These are phyloP conservation scores for Campaea margaritaria DNA, from an alignment of 2,888 invertebrate genomes.

Conservation along the genomic window DNA sequence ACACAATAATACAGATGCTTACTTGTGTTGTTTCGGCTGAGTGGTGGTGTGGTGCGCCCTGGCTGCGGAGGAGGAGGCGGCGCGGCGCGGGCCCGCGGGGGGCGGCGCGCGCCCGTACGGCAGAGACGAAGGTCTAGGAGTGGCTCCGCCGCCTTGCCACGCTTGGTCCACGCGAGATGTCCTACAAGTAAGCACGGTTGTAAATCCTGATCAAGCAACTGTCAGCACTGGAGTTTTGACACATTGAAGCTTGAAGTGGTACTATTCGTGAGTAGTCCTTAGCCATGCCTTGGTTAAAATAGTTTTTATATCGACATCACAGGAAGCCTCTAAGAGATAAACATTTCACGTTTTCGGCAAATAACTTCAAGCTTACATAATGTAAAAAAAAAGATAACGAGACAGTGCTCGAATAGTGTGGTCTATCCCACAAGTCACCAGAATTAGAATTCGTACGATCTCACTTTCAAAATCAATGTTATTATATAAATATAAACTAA, in stretches of 20 bases:
- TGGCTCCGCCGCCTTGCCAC: slow-evolving; percentile 64
- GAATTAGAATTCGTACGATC: slow-evolving; percentile 1
- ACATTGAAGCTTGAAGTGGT: too few relatives aligned
- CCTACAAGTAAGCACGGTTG: slow-evolving; percentile 44
- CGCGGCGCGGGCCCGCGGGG: slow-evolving; percentile 84
- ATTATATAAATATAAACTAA: background rate
- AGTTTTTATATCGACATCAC: too few relatives aligned
- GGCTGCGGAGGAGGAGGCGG: slow-evolving; percentile 88
- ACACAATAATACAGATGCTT: slow-evolving; percentile 20
- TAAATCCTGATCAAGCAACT: too few relatives aligned
- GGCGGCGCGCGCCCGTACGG: slow-evolving; percentile 86
- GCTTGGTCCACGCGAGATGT: slow-evolving; percentile 88
- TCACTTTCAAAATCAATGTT: slow-evolving; percentile 4
- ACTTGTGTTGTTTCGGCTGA: slow-evolving; percentile 74
- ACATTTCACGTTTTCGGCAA: too few relatives aligned
- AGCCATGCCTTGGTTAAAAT: too few relatives aligned
- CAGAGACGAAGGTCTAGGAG: slow-evolving; percentile 88
- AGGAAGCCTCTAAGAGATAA: too few relatives aligned
- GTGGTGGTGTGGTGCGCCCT: slow-evolving; percentile 73
- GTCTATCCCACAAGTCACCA: background rate
- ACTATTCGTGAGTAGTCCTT: too few relatives aligned
- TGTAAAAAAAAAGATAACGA: too few relatives aligned
- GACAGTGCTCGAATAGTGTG: too few relatives aligned
- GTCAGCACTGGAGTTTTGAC: too few relatives aligned
- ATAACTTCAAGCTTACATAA: too few relatives aligned